Evolutionary conservation across 1,140 invertebrate genomes (phyloP), one percentile per base, ranked within the genome.

Genomic region (Ooceraea biroi): DNA sequence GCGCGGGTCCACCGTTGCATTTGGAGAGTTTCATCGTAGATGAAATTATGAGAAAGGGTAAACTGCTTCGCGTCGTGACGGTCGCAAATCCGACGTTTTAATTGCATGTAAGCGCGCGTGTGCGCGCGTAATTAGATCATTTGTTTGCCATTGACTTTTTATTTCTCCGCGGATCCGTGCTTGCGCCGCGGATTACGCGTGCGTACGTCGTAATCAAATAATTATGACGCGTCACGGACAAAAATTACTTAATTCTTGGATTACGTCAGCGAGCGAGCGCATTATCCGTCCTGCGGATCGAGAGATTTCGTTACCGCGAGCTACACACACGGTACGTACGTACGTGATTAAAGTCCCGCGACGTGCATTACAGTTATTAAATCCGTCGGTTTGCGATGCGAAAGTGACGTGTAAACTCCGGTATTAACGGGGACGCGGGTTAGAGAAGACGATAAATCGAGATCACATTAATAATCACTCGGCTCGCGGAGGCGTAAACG

Each of bases 351-450:
- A 61, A 61, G 44, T 74, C 57, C 27, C 41, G 17, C 60, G 44
- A 74, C 57, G 22, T 8, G 41, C 27, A 74, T 60, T 41, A 57
- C 52, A 11, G 30, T 72, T 72, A 46, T 60, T 46, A 74, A 74
- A 61, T 46, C 36, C 22, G 36, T 44, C 36, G 2, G 57, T 74
- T 74, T 60, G 36, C n/a, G n/a, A n/a, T 27, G 19, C 17, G 25
- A 58, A 25, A 19, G 4, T 27, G 10, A 60, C 7, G 0, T 7
- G 36, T 7, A 27, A 14, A 25, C 25, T 25, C 14, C 14, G 57
- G 11, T 2, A 58, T 58, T 58, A 60, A 27, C 22, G 11, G 30
- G 17, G 12, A 60, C 7, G 36, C 36, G 2, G 36, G 2, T 36
- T 2, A 36, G 36, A 7, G 36, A 2, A 36, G 36, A 36, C 36